Evolutionary conservation across 2,888 invertebrate genomes (phyloP), one percentile per base, ranked within the genome.

Genomic region (Lumbricus terrestris): DNA sequence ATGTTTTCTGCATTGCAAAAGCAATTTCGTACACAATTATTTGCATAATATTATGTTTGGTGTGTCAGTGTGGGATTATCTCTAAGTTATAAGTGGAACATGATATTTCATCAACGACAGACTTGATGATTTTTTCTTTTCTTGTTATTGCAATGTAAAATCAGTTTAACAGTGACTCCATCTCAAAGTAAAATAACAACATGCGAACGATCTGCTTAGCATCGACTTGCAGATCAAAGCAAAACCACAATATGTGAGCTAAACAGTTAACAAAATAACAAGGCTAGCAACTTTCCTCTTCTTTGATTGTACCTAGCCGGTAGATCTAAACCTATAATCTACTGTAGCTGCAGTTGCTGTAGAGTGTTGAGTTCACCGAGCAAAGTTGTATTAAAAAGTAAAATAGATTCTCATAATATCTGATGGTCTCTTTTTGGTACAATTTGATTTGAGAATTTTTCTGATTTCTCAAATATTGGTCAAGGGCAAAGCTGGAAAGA

Each of bases 261-360:
- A 69, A 69, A 69, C 69, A n/a, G n/a, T 69, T n/a, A 69, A n/a
- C n/a, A 69, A n/a, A 69, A 69, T 69, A 69, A 69, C 69, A 69
- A 69, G 69, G 69, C 69, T 69, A 69, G 29, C 47, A 69, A 69
- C 69, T 69, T 69, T 69, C 69, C 69, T n/a, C 69, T 69, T 69
- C 69, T 69, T n/a, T n/a, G 69, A n/a, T 69, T 69, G 69, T 69
- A 69, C n/a, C 69, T 69, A 69, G 69, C n/a, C 29, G 69, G 69
- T 4, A 23, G 23, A 23, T 29, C 54, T n/a, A 69, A 0, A n/a
- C n/a, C 69, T 69, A 69, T 1, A n/a, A 47, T 69, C 69, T 69
- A 69, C 69, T n/a, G 29, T 69, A 69, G 69, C 29, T 69, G 69
- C n/a, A n/a, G 29, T 69, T 69, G 29, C n/a, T 69, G 8, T 11